A percentile compares a stretch with the other conserved stretches of the same genome.
Evolutionary conservation across 2,797 vertebrate genomes (phyloP).

Genomic region (Myotis daubentonii): DNA sequence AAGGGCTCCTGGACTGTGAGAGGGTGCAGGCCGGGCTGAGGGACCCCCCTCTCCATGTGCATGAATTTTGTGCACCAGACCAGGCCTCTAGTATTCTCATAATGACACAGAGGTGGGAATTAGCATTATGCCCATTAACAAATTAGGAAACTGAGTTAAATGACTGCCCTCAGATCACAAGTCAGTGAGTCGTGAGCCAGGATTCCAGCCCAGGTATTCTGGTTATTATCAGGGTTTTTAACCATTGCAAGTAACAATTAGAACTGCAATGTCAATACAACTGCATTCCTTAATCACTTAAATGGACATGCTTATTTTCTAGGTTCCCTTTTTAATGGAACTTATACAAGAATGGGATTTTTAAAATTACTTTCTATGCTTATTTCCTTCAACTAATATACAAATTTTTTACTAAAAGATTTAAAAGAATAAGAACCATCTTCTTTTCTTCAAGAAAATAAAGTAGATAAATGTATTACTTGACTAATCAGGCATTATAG

Average conservation of each 20-base stretch:
- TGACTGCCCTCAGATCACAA: background rate
- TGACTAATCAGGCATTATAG: background rate
- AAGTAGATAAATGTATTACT: background rate
- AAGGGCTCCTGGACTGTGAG: too few relatives aligned
- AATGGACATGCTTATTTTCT: background rate
- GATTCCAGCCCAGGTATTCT: background rate
- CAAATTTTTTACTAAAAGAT: slow-evolving; percentile 13
- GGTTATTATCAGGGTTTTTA: background rate
- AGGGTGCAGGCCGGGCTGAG: too few relatives aligned
- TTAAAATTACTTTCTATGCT: background rate
- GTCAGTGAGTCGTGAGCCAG: background rate
- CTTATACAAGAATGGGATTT: slow-evolving; percentile 1
- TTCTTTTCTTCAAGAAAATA: slow-evolving; percentile 16
- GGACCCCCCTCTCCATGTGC: too few relatives aligned
- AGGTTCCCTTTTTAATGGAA: background rate
- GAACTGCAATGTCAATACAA: background rate
- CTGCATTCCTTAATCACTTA: background rate
- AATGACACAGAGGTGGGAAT: background rate
- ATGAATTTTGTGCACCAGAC: too few relatives aligned
- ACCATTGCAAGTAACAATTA: background rate
- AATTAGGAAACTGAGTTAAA: background rate
- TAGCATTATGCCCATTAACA: background rate
- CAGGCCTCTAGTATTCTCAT: background rate
- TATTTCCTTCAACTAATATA: background rate
- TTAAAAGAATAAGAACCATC: slow-evolving; percentile 10